Conservation (phyloP, 2,113 vertebrate species). For the Columba livia region DNA sequence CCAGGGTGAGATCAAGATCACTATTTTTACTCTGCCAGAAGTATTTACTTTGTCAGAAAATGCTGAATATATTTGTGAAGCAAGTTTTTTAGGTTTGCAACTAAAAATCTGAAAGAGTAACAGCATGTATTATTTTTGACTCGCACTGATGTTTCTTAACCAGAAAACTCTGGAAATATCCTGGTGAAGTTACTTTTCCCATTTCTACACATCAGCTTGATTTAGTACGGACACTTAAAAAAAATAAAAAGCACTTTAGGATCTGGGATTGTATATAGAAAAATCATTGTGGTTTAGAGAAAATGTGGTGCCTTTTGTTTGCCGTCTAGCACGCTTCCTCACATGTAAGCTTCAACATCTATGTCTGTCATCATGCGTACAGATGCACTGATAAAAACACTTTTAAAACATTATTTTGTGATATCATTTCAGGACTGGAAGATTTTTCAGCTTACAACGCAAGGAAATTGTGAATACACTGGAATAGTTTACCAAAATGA, state of each 20-base stretch:
- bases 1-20: neutral
- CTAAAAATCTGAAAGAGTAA: neutral
- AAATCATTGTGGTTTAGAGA: neutral
- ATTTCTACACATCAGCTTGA: neutral
- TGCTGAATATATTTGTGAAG: neutral
- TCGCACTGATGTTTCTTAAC: neutral
- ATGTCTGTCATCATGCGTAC: neutral
- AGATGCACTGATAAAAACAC: accelerated
- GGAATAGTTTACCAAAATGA: neutral
- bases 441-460: neutral
- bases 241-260: neutral
- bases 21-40: neutral
- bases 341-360: neutral
- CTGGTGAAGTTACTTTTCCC: neutral
- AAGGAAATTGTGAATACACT: neutral
- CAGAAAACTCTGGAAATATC: neutral
- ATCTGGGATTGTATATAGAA: neutral
- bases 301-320: neutral
- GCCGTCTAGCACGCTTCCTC: neutral
- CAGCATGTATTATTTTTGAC: neutral
- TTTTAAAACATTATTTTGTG: neutral
- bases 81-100: neutral
- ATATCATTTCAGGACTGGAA: neutral
- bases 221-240: neutral
- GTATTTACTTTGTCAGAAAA: neutral